Conservation (phyloP, 2,888 invertebrate species). For the Entomobrya proxima region DNA sequence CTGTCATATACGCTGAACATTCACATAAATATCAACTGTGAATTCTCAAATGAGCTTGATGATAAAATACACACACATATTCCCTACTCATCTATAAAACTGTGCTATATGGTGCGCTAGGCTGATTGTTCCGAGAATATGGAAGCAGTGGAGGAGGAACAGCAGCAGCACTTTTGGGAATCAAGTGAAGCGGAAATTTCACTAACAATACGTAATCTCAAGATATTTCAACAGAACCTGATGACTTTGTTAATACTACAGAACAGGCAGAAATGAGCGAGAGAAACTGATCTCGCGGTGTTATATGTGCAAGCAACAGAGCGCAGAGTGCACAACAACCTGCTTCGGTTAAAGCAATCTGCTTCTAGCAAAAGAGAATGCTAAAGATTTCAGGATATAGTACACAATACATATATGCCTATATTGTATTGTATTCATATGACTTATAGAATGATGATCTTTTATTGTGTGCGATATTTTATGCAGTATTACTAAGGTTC, state of each 20-base stretch:
- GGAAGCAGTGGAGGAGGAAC: background rate
- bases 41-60: conserved; percentile 22
- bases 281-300: conserved; percentile 7
- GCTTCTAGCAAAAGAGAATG: background rate
- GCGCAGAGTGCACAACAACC: conserved; percentile 1
- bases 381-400: background rate
- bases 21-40: conserved; percentile 29
- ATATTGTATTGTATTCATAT: background rate
- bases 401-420: background rate
- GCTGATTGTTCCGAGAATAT: too few species aligned
- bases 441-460: background rate
- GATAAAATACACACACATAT: too few species aligned
- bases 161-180: conserved; percentile 33
- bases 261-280: conserved; percentile 2
- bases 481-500: too few species aligned
- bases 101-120: too few species aligned
- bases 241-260: conserved; percentile 32
- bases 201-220: conserved; percentile 57
- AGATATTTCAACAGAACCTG: conserved; percentile 39
- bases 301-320: background rate
- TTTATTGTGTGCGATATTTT: too few species aligned
- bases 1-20: conserved; percentile 12
- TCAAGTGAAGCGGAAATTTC: conserved; percentile 56
- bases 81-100: too few species aligned
- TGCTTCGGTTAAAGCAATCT: conserved; percentile 19